A percentile compares a stretch with the other conserved stretches of the same genome.
phyloP scores from a whole-genome alignment of 2,888 invertebrate genomes.

The Pherbina coryleti region DNA sequence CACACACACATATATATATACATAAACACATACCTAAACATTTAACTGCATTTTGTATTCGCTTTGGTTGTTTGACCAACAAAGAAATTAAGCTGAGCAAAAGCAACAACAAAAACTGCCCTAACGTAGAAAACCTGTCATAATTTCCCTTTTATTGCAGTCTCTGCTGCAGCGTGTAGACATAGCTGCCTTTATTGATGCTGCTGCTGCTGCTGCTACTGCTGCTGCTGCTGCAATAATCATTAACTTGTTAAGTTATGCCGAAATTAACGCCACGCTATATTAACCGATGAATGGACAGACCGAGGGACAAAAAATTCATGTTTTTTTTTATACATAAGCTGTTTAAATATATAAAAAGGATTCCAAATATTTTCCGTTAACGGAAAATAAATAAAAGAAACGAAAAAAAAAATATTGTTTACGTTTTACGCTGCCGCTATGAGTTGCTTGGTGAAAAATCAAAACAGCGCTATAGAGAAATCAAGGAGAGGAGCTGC shows the following conservation, averaged over 20 bases:
- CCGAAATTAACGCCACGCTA: conserved; percentile 44
- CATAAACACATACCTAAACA: no score
- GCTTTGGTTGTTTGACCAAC: neutral
- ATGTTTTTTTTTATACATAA: neutral
- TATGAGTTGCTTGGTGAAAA: neutral
- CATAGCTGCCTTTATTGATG: neutral
- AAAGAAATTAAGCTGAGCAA: neutral
- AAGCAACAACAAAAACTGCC: neutral
- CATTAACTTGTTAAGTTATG: conserved; percentile 47
- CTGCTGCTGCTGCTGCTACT: conserved; percentile 2
- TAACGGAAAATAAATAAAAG: neutral
- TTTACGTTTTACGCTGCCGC: neutral
- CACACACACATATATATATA: no score
- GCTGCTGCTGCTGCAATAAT: conserved; percentile 21
- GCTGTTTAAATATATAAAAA: neutral
- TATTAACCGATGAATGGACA: conserved; percentile 20
- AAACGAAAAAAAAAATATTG: neutral
- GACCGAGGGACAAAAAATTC: neutral
- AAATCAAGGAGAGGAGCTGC: no score
- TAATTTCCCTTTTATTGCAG: conserved; percentile 3
- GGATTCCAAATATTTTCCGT: neutral
- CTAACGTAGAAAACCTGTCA: neutral
- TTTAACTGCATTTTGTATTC: no score
- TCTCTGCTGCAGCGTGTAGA: neutral
- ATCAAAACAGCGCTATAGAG: neutral